Conservation (phyloP, 92 coral and sea anemone species). For the Diadumene lineata region DNA sequence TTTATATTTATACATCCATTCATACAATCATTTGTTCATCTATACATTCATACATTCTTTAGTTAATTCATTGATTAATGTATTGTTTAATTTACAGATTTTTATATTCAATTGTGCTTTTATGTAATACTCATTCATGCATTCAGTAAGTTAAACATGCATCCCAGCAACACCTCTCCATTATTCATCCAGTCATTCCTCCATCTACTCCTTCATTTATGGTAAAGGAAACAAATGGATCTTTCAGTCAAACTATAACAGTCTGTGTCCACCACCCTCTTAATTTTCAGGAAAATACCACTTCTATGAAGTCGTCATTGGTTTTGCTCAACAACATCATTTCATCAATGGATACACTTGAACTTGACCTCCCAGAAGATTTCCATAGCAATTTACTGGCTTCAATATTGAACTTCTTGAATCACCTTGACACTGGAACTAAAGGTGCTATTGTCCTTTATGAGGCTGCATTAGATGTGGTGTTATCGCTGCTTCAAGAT, state of each 20-base stretch:
- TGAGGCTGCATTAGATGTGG: slow-evolving; percentile 31
- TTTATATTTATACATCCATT: not conserved
- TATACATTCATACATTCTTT: not conserved
- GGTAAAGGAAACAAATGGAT: no score
- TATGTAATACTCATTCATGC: not conserved
- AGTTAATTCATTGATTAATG: not conserved
- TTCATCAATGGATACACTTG: slow-evolving; percentile 29
- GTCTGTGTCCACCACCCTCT: not conserved
- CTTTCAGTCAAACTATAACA: no score
- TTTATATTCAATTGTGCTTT: not conserved
- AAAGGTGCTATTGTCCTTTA: not conserved
- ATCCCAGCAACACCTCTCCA: not conserved
- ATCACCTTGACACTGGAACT: not conserved
- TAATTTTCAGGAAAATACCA: not conserved
- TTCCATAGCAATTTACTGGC: slow-evolving; percentile 59
- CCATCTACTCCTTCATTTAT: not conserved
- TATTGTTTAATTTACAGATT: not conserved
- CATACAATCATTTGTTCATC: not conserved
- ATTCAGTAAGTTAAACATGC: no score
- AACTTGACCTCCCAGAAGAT: slow-evolving; percentile 46
- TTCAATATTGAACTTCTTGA: slow-evolving; percentile 54
- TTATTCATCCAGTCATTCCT: not conserved
- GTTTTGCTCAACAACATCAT: slow-evolving; percentile 45
- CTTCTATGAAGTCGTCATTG: slow-evolving; percentile 31
- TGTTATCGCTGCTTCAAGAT: slow-evolving; percentile 60